Evolutionary conservation across 2,888 invertebrate genomes (phyloP), one percentile per base, ranked within the genome.

Genomic region (Lasioglossum leucozonium): DNA sequence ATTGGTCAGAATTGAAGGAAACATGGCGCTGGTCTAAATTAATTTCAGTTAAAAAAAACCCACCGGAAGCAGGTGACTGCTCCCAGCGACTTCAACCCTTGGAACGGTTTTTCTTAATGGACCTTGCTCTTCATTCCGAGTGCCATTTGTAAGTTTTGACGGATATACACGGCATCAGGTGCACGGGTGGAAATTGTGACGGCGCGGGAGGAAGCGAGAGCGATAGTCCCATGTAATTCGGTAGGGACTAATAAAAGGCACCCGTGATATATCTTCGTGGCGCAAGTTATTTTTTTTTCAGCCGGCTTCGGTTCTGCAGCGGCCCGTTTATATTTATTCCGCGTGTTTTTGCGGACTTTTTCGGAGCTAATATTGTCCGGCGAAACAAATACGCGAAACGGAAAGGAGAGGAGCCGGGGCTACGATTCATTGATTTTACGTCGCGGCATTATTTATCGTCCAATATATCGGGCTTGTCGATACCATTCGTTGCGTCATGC

Each of bases 401-500:
- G 87, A 91, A 94, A 93, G 92, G 92, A 93, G 92, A 65, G 65
- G 18, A 34, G 88, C 84, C 85, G 89, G 89, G 90, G 93, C 91
- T 89, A 90, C 91, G 91, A 92, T 92, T 93, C 93, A 94, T 94
- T 93, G 94, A 94, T 94, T 94, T 94, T 91, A 91, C 87, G 94
- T 92, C 92, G 87, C 84, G 82, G 90, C 92, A 93, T 94, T 92
- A 94, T 94, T 94, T 93, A 94, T 90, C 89, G 92, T 89, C 88
- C 92, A 91, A 93, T 94, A 93, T 92, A 94, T 94, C 91, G 90
- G 80, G 87, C 91, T 93, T 93, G 94, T 94, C 94, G 93, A 94
- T 94, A 94, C 91, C 94, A 94, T 92, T 94, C 93, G 93, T 92
- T 92, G 93, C 92, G 93, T 93, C 93, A 93, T 91, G 90, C 91